Evolutionary conservation across 2,888 invertebrate species (phyloP), one percentile per base, ranked within the genome.

Genomic region (Stenotaenia linearis): DNA sequence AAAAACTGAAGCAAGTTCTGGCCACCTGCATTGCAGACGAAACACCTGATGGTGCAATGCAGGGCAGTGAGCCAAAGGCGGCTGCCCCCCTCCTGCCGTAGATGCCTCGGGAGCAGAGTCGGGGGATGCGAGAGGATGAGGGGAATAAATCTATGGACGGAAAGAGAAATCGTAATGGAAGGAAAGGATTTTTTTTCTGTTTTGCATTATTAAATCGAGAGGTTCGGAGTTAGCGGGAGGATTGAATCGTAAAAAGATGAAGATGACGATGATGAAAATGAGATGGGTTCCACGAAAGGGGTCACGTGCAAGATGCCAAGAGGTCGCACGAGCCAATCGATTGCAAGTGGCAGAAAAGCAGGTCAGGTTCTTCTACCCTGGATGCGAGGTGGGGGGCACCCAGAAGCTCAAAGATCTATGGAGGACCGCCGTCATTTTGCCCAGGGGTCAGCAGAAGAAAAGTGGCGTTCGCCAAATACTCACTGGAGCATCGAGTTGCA

Each of bases 1-100:
- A 69, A 69, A 69, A 28, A 69, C 25, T 28, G 28, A 69, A 69
- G 1, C 69, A 12, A 69, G 69, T 10, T 69, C 25, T 69, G 77
- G 15, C 77, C 77, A 77, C 77, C 77, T 77, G 77, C 77, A 77
- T 40, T 77, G 77, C 77, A 45, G 77, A 45, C 37, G 45, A 37
- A 28, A 35, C 77, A 77, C 77, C 77, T 77, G 77, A 45, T 37
- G 45, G 77, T 77, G 77, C 77, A 37, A 40, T 45, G 77, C 40
- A 37, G 40, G 45, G 40, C 40, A 45, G 77, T 77, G 77, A 45
- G 77, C 77, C 40, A 77, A 77, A 45, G 40, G 77, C 40, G 40
- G 28, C 77, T 45, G 40, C 77, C 40, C 76, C 76, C 37, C 37
- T 75, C 76, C 35, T 32, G 30, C 35, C 35, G 35, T 35, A 18